Evolutionary conservation across 37 sponge, comb jelly and placozoan genomes (phyloP).

Genomic region (Amphimedon queenslandica): DNA sequence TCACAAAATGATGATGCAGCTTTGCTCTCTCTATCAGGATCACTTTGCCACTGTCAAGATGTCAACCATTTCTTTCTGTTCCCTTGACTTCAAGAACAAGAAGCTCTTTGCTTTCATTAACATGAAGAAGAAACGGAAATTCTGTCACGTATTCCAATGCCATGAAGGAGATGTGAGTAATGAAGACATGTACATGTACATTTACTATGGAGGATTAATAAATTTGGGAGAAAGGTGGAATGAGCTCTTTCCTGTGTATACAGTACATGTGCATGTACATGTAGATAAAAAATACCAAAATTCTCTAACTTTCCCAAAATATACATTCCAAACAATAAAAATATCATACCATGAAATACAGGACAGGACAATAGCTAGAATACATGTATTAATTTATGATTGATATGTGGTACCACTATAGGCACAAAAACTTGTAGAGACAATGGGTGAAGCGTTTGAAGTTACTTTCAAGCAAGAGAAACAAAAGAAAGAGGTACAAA

Average conservation of each 20-base stretch:
- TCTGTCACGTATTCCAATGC: constrained; percentile 90
- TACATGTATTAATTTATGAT: constrained; percentile 4
- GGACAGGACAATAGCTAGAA: too few relatives aligned
- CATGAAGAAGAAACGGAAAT: constrained; percentile 69
- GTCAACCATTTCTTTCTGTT: constrained; percentile 84
- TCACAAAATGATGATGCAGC: too few relatives aligned
- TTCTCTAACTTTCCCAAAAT: too few relatives aligned
- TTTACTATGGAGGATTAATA: neutral
- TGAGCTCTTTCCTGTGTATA: too few relatives aligned
- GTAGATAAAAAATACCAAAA: too few relatives aligned
- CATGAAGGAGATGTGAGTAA: constrained; percentile 78
- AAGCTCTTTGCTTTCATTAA: constrained; percentile 89
- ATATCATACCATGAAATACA: neutral
- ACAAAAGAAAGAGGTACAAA: constrained; percentile 15
- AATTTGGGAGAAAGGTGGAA: neutral
- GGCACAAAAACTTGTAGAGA: constrained; percentile 84
- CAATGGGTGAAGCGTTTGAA: constrained; percentile 80
- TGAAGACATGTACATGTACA: neutral
- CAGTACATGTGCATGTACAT: too few relatives aligned
- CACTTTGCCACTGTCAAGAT: constrained; percentile 84
- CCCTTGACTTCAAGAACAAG: constrained; percentile 77
- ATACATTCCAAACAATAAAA: too few relatives aligned
- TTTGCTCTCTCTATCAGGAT: constrained; percentile 12
- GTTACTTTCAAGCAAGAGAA: constrained; percentile 56
- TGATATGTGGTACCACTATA: neutral